Evolutionary conservation across 2,113 vertebrate genomes (phyloP).

Genomic region (Labrus mixtus): DNA sequence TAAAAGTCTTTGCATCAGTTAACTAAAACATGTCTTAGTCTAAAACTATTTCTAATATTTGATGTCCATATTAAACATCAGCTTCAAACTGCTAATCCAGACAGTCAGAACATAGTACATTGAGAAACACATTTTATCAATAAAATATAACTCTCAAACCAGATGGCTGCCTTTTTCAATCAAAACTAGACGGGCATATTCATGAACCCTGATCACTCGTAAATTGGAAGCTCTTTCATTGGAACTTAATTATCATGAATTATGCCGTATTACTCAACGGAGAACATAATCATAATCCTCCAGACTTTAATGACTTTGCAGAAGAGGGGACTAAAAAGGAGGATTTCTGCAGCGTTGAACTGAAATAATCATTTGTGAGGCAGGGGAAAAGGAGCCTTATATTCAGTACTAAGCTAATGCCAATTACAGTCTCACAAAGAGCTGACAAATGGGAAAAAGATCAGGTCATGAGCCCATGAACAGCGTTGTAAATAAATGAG

Average conservation of each 20-base stretch:
- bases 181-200: neutral
- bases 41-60: no score
- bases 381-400: neutral
- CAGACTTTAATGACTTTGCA: slow-evolving; percentile 24
- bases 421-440: slow-evolving; percentile 7
- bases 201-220: slow-evolving; percentile 6
- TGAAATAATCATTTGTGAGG: neutral
- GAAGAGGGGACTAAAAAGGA: slow-evolving; percentile 1
- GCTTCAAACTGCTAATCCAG: neutral
- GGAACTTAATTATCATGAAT: slow-evolving; percentile 34
- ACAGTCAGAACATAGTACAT: no score
- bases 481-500: neutral
- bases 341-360: neutral
- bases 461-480: no score
- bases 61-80: no score
- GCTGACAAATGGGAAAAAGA: neutral
- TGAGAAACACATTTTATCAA: neutral
- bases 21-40: no score
- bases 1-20: no score
- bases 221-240: slow-evolving; percentile 22
- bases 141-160: neutral
- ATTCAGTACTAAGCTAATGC: neutral
- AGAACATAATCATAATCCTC: slow-evolving; percentile 36
- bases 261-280: slow-evolving; percentile 6
- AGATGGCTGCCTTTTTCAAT: neutral